Conservation (phyloP, 2,797 vertebrate genomes). For the Rhyacichthys aspro region DNA sequence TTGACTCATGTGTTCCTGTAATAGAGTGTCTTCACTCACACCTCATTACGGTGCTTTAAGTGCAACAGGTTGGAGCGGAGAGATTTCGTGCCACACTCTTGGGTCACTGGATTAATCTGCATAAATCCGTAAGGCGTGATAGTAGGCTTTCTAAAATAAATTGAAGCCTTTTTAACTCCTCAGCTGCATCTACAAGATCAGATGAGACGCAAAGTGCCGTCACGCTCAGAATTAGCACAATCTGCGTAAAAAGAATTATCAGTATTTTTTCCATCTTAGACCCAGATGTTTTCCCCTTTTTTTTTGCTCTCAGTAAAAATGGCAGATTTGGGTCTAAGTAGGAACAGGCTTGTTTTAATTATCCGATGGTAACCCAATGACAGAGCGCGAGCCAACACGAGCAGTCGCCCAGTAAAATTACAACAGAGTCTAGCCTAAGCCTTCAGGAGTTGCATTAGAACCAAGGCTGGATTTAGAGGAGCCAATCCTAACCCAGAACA, state of each 20-base stretch:
- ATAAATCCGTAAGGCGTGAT: slow-evolving; percentile 40
- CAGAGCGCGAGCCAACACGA: slow-evolving; percentile 43
- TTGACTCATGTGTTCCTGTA: slow-evolving; percentile 28
- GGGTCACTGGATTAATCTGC: slow-evolving; percentile 67
- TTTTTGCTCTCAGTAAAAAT: slow-evolving; percentile 40
- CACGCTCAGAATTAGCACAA: slow-evolving; percentile 32
- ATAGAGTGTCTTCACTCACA: slow-evolving; percentile 26
- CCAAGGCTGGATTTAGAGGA: slow-evolving; percentile 60
- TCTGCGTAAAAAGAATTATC: slow-evolving; percentile 25
- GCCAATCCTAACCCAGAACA: slow-evolving; percentile 65
- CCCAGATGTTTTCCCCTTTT: slow-evolving; percentile 13
- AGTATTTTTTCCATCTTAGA: slow-evolving; percentile 10
- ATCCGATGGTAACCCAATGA: slow-evolving; percentile 53
- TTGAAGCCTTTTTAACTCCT: slow-evolving; percentile 31
- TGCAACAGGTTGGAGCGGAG: slow-evolving; percentile 43
- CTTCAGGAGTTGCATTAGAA: slow-evolving; percentile 64
- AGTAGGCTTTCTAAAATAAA: slow-evolving; percentile 37
- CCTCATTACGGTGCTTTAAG: slow-evolving; percentile 26
- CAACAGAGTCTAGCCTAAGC: slow-evolving; percentile 57
- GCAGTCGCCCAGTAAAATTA: slow-evolving; percentile 55
- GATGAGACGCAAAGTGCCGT: slow-evolving; percentile 4
- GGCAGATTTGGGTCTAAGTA: slow-evolving; percentile 52
- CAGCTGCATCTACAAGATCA: slow-evolving; percentile 14
- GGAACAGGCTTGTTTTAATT: slow-evolving; percentile 65
- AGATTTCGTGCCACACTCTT: slow-evolving; percentile 27